Conservation (phyloP, 1,140 invertebrate species). For the Agrypnia vestita region DNA sequence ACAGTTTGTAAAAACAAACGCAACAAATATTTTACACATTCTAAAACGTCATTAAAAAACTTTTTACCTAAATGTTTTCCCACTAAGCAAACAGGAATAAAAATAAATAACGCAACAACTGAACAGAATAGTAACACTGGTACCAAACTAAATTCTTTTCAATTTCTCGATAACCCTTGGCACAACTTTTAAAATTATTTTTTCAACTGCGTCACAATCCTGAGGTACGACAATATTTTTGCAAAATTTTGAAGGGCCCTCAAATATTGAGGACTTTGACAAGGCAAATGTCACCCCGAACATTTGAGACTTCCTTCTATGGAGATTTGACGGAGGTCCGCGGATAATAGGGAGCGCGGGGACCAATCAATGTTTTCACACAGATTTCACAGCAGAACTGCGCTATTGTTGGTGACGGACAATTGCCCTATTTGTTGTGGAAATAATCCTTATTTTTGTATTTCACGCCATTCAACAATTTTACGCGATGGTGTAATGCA, state of each 20-base stretch:
- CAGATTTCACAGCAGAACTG: constrained; percentile 34
- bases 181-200: constrained; percentile 2
- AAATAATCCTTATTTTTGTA: constrained; percentile 47
- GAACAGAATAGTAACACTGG: too few species aligned
- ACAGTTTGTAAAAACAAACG: too few species aligned
- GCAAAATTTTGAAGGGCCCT: constrained; percentile 31
- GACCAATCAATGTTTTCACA: constrained; percentile 38
- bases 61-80: too few species aligned
- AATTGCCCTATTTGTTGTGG: constrained; percentile 47
- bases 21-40: too few species aligned
- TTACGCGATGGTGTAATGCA: constrained; percentile 17
- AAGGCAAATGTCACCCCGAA: constrained; percentile 34
- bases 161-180: not conserved
- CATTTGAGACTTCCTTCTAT: not conserved
- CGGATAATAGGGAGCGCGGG: constrained; percentile 13
- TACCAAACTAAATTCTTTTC: not conserved
- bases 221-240: constrained; percentile 31
- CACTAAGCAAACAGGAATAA: too few species aligned
- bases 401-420: constrained; percentile 29
- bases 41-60: too few species aligned
- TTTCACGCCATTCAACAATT: constrained; percentile 5
- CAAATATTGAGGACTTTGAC: constrained; percentile 28
- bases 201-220: constrained; percentile 14
- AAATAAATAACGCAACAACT: too few species aligned
- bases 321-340: constrained; percentile 39